Conservation (phyloP, 2,888 invertebrate genomes). For the Listrodromus nycthemerus region DNA sequence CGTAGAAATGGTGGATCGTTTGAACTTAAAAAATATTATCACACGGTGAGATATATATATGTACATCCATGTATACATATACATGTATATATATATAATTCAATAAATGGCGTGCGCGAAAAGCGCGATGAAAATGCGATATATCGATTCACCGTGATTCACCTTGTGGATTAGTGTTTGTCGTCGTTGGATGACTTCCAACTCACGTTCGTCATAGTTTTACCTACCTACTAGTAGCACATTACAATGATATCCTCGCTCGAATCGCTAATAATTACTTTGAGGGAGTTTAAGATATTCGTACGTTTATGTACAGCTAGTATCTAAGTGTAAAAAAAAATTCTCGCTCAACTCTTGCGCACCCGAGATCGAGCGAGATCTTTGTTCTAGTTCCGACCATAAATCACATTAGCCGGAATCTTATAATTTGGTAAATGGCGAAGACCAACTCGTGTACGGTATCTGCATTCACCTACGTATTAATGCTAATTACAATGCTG, state of each 20-base stretch:
- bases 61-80: neutral
- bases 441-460: neutral
- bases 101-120: slow-evolving; percentile 51
- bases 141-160: slow-evolving; percentile 16
- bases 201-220: slow-evolving; percentile 9
- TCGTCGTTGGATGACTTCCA: slow-evolving; percentile 34
- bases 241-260: slow-evolving; percentile 32
- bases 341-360: neutral
- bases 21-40: slow-evolving; percentile 69
- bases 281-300: neutral
- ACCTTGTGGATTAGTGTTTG: neutral
- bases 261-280: slow-evolving; percentile 33
- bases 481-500: neutral
- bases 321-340: slow-evolving; percentile 12
- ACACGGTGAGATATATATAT: slow-evolving; percentile 65
- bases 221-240: slow-evolving; percentile 23
- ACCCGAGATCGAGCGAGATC: neutral
- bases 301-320: slow-evolving; percentile 3
- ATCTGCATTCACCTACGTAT: neutral
- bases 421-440: neutral
- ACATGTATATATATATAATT: neutral
- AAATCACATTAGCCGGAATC: neutral
- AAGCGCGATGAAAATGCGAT: slow-evolving; percentile 29
- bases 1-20: slow-evolving; percentile 42
- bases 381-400: neutral